Evolutionary conservation across 2,113 vertebrate genomes (phyloP), one percentile per base, ranked within the genome.

Genomic region (Phodopus roborovskii): DNA sequence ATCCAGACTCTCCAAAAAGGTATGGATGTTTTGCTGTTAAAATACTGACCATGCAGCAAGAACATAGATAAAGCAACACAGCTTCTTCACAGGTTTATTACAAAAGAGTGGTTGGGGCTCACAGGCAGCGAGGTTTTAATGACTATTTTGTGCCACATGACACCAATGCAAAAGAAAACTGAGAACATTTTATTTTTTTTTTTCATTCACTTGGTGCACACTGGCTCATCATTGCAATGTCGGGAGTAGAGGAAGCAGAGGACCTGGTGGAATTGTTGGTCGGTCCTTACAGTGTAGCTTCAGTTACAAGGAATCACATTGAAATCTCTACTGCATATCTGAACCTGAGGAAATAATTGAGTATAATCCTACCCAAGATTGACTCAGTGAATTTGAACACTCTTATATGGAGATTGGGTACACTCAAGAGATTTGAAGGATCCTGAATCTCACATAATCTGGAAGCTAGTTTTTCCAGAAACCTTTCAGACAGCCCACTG

Each of bases 231-330:
- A 15, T 79, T 26, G 39, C 10, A 56, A 79, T n/a, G 20, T 5
- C 7, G 3, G 1, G 16, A 16, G 1, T 30, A 2, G 11, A 42
- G 64, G 48, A 42, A 30, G 22, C 10, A 0, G 20, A 39, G 3
- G 28, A 48, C 2, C 1, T 4, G 7, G 36, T 10, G 10, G 26
- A 20, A 12, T 7, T 53, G 85, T 11, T 4, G 17, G 79, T 56
- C 45, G 9, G 15, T 26, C 45, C 28, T 73, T 33, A 20, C 3
- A 10, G 1, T 16, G 4, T 22, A 53, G 24, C 39, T 82, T 75
- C 26, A 1, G 1, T 36, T 48, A 30, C 22, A 87, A 19, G 22
- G 7, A 28, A 28, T 4, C 24, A 86, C 53, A 19, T 16, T 20
- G 24, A 85, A 11, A 75, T 60, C n/a, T 53, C 50, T 56, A 13